A percentile compares a stretch with the other conserved stretches of the same genome.
phyloP scores from a whole-genome alignment of 2,888 invertebrate species.

The Phania funesta region DNA sequence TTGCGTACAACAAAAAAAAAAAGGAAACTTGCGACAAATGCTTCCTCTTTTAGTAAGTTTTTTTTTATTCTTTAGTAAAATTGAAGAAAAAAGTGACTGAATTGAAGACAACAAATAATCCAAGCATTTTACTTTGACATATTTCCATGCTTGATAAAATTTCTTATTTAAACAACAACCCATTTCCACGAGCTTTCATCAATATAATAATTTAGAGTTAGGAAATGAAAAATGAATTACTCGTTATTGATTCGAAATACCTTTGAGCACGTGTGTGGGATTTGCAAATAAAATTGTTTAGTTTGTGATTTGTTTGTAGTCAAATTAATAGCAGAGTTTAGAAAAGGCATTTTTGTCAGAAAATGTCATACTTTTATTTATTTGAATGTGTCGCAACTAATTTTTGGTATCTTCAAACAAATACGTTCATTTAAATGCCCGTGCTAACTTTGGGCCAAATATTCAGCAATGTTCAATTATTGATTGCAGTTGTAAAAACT shows the following conservation, averaged over 20 bases:
- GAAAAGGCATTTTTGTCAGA: background rate
- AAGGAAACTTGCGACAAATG: slow-evolving; percentile 47
- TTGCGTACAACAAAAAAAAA: background rate
- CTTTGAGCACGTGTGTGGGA: background rate
- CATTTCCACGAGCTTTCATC: slow-evolving; percentile 30
- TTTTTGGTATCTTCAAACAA: too few species aligned
- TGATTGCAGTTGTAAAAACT: too few species aligned
- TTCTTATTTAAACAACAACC: background rate
- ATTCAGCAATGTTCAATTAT: too few species aligned
- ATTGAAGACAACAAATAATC: slow-evolving; percentile 61
- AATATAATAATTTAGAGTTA: slow-evolving; percentile 7
- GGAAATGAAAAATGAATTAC: slow-evolving; percentile 20
- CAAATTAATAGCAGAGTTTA: background rate
- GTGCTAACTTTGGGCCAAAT: too few species aligned
- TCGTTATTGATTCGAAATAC: slow-evolving; percentile 18
- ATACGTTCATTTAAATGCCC: too few species aligned
- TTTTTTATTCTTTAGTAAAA: slow-evolving; percentile 10
- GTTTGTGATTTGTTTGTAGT: slow-evolving; percentile 5
- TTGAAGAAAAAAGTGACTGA: too few species aligned
- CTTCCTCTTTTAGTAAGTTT: slow-evolving; percentile 30
- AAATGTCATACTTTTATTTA: too few species aligned
- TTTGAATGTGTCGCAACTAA: too few species aligned
- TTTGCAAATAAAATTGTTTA: background rate
- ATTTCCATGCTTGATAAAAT: slow-evolving; percentile 58
- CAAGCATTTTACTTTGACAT: slow-evolving; percentile 56